Evolutionary conservation across 2,797 vertebrate species (phyloP).

Genomic region (Aselliscus stoliczkanus): DNA sequence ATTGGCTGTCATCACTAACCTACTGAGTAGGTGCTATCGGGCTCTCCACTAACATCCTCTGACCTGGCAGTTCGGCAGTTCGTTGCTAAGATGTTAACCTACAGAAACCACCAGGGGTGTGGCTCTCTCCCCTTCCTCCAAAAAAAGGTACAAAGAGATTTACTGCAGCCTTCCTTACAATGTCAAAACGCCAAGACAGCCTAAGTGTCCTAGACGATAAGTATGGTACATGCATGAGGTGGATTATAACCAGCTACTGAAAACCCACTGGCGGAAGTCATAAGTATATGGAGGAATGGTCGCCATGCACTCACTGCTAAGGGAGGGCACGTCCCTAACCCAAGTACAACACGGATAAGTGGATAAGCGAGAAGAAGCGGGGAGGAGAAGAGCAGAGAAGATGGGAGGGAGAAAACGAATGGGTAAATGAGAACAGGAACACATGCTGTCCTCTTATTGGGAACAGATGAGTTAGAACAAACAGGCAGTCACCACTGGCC

Average conservation of each 20-base stretch:
- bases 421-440: not conserved
- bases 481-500: not conserved
- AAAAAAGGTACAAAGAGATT: not conserved
- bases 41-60: not conserved
- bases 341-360: not conserved
- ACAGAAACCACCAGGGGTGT: not conserved
- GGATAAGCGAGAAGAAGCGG: not conserved
- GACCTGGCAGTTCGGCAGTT: not conserved
- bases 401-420: not conserved
- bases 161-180: not conserved
- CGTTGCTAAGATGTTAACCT: not conserved
- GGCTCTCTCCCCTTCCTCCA: not conserved
- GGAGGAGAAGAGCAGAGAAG: not conserved
- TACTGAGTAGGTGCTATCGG: fast-evolving
- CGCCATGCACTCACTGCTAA: too few relatives aligned
- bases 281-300: not conserved
- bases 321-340: too few relatives aligned
- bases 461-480: not conserved
- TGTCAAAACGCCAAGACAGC: not conserved
- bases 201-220: not conserved
- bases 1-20: not conserved
- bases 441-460: not conserved
- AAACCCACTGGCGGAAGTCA: not conserved
- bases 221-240: too few relatives aligned
- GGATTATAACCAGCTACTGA: not conserved